phyloP scores from a whole-genome alignment of 2,888 invertebrate genomes.

The Nemotelus nigrinus region DNA sequence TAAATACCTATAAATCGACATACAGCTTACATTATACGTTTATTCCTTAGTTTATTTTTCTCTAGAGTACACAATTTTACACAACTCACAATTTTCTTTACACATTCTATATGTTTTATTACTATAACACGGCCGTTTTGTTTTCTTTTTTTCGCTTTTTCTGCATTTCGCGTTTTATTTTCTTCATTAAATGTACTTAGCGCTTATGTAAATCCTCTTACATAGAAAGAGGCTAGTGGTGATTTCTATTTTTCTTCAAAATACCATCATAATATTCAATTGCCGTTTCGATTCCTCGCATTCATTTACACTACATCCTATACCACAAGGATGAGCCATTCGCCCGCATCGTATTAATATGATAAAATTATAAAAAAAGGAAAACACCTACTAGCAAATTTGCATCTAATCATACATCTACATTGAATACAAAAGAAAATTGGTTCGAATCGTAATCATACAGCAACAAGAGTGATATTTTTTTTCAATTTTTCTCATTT shows the following conservation, averaged over 20 bases:
- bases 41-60: not conserved
- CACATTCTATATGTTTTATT: constrained; percentile 26
- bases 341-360: not conserved
- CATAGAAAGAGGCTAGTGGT: constrained; percentile 25
- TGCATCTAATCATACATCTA: not conserved
- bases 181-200: constrained; percentile 10
- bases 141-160: constrained; percentile 25
- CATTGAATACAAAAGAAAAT: constrained; percentile 16
- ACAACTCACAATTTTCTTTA: constrained; percentile 39
- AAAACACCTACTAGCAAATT: not conserved
- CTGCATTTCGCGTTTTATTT: not conserved
- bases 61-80: constrained; percentile 37
- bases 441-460: constrained; percentile 10
- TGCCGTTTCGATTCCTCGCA: too few relatives aligned
- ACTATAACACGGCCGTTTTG: constrained; percentile 40
- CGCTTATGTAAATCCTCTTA: constrained; percentile 32
- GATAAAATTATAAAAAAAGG: constrained; percentile 8
- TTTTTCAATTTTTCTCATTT: constrained; percentile 6
- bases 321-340: too few relatives aligned
- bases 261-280: too few relatives aligned
- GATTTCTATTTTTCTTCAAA: not conserved
- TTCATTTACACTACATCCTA: too few relatives aligned
- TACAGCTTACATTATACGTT: constrained; percentile 21
- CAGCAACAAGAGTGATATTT: constrained; percentile 32
- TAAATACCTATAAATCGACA: constrained; percentile 39